Percentiles rank a stretch among this genome's conserved stretches.
Conservation (phyloP, 2,797 vertebrate species). For the Chiroxiphia lanceolata region DNA sequence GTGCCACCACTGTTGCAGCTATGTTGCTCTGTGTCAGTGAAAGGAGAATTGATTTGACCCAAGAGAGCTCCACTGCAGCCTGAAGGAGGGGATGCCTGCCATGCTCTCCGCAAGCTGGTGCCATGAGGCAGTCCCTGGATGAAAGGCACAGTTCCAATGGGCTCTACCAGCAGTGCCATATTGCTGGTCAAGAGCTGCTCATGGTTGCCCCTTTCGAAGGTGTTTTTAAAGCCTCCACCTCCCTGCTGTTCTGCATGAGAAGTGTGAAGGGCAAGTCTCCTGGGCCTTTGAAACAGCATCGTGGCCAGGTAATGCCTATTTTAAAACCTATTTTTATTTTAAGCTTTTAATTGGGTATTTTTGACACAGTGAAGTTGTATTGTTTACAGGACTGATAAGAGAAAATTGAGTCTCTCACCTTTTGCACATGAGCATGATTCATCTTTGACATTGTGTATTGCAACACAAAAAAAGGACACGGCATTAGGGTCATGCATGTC, state of each 20-base stretch:
- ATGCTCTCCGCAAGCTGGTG: neutral
- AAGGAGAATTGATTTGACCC: neutral
- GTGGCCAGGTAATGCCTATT: neutral
- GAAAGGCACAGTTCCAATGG: neutral
- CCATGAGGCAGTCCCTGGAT: neutral
- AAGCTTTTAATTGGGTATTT: conserved; percentile 54
- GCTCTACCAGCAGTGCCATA: neutral
- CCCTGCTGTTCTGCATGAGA: neutral
- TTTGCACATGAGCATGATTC: conserved; percentile 45
- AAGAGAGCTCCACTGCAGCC: neutral
- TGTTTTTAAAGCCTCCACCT: neutral
- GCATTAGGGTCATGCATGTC: neutral
- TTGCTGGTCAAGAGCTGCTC: rapidly evolving
- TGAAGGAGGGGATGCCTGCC: neutral
- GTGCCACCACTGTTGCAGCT: rapidly evolving
- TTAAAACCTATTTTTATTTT: conserved; percentile 41
- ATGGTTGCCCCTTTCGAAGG: neutral
- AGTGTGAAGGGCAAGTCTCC: neutral
- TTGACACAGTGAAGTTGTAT: neutral
- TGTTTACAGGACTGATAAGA: neutral
- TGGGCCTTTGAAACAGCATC: neutral
- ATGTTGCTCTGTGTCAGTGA: neutral
- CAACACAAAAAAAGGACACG: neutral
- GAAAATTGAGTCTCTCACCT: conserved; percentile 60
- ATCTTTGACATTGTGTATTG: conserved; percentile 37